phyloP scores from a whole-genome alignment of 2,888 invertebrate genomes.

The Galeruca laticollis region DNA sequence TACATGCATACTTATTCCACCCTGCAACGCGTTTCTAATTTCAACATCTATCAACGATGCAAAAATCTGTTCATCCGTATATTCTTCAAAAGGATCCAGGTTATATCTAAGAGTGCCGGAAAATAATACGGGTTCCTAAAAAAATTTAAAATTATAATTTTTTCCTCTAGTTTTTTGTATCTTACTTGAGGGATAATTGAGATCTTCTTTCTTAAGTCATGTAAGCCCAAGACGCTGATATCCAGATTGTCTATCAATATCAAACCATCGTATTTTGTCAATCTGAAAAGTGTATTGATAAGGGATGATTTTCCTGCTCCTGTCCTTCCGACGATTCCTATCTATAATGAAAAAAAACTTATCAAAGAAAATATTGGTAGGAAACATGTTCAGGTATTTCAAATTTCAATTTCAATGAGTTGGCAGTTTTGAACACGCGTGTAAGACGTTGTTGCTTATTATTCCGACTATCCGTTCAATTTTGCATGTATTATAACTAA shows the following conservation, averaged over 20 bases:
- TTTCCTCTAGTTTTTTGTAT: neutral
- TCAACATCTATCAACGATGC: conserved; percentile 65
- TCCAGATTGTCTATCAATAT: conserved; percentile 70
- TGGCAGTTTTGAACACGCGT: no score
- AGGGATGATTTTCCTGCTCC: conserved; percentile 72
- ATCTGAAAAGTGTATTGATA: conserved; percentile 71
- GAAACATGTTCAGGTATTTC: no score
- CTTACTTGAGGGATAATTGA: conserved; percentile 74
- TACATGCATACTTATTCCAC: conserved; percentile 60
- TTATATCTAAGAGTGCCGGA: conserved; percentile 75
- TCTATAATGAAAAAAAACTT: conserved; percentile 51
- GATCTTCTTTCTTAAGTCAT: conserved; percentile 70
- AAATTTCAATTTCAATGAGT: no score
- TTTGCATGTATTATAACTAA: no score
- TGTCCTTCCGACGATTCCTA: conserved; percentile 72
- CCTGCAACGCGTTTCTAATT: conserved; percentile 65
- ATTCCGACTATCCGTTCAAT: no score
- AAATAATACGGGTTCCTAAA: conserved; percentile 75
- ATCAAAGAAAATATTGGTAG: no score
- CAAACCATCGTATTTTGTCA: conserved; percentile 69
- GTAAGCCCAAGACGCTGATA: conserved; percentile 67
- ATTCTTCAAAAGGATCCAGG: conserved; percentile 75
- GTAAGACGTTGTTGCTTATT: no score
- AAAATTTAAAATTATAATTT: conserved; percentile 1
- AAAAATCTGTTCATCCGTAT: conserved; percentile 57